Evolutionary conservation across 2,113 vertebrate genomes (phyloP).

Genomic region (Anthoscopus minutus): DNA sequence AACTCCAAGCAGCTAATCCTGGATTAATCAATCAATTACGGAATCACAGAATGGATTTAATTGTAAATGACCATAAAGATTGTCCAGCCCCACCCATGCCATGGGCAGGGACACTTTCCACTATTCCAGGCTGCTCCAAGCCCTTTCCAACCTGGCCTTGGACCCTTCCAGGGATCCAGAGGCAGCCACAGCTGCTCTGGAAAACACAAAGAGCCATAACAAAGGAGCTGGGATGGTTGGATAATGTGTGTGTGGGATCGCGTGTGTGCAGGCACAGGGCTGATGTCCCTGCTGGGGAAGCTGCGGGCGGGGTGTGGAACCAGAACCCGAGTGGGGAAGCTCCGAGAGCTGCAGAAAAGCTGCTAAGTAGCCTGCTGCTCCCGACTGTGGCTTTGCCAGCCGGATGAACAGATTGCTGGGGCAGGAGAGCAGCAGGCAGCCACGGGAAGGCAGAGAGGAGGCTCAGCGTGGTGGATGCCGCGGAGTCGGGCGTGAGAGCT

Average conservation of each 20-base stretch:
- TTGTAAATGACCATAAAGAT: not conserved
- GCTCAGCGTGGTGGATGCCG: not conserved
- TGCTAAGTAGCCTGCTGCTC: not conserved
- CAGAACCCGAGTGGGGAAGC: not conserved
- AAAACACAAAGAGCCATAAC: fast-evolving
- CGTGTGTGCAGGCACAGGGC: not conserved
- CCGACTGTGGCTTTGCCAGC: not conserved
- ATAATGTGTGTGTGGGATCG: fast-evolving
- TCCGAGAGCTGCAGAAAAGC: not conserved
- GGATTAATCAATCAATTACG: not conserved
- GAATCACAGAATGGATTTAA: not conserved
- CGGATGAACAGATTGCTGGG: slow-evolving; percentile 37
- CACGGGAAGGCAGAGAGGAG: not conserved
- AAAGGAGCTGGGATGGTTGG: not conserved
- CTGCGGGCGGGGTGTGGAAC: not conserved
- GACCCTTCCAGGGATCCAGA: not conserved
- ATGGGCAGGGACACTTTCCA: not conserved
- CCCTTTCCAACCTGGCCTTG: fast-evolving
- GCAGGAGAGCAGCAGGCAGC: not conserved
- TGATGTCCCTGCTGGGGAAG: not conserved
- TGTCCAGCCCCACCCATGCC: fast-evolving
- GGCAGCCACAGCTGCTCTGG: not conserved
- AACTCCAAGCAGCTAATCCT: not conserved
- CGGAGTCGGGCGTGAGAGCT: fast-evolving
- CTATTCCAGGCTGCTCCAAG: fast-evolving